phyloP scores from a whole-genome alignment of 2,888 invertebrate species.

The Euzophera pinguis region DNA sequence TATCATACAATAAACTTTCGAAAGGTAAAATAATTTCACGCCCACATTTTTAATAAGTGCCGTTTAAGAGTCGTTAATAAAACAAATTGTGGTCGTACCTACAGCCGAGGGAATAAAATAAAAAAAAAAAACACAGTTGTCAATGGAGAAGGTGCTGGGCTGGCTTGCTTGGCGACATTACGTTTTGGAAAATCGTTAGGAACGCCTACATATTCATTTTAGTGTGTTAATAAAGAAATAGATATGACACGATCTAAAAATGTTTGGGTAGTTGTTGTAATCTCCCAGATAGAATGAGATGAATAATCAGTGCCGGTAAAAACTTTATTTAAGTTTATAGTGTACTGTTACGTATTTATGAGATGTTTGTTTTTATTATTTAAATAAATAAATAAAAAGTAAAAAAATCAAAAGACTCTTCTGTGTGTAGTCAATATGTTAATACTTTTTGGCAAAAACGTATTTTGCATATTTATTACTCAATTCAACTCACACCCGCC shows the following conservation, averaged over 20 bases:
- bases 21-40: conserved; percentile 48
- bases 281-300: too few species aligned
- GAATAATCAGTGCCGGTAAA: too few species aligned
- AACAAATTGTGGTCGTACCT: conserved; percentile 60
- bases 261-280: too few species aligned
- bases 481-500: too few species aligned
- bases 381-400: too few species aligned
- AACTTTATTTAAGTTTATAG: too few species aligned
- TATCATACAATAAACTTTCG: conserved; percentile 37
- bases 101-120: conserved; percentile 44
- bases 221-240: conserved; percentile 26
- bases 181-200: conserved; percentile 69
- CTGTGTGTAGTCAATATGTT: too few species aligned
- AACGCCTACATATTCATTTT: conserved; percentile 56
- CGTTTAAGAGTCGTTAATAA: conserved; percentile 70
- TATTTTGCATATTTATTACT: too few species aligned
- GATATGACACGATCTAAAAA: conserved; percentile 25
- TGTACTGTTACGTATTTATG: too few species aligned
- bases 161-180: conserved; percentile 52
- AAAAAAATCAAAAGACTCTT: too few species aligned
- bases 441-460: too few species aligned
- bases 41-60: conserved; percentile 71
- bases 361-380: too few species aligned
- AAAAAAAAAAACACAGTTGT: conserved; percentile 45
- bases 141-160: conserved; percentile 35